These are phyloP conservation scores for Micromussa lordhowensis DNA, from an alignment of 92 coral and sea anemone genomes.

Conservation along the genomic window DNA sequence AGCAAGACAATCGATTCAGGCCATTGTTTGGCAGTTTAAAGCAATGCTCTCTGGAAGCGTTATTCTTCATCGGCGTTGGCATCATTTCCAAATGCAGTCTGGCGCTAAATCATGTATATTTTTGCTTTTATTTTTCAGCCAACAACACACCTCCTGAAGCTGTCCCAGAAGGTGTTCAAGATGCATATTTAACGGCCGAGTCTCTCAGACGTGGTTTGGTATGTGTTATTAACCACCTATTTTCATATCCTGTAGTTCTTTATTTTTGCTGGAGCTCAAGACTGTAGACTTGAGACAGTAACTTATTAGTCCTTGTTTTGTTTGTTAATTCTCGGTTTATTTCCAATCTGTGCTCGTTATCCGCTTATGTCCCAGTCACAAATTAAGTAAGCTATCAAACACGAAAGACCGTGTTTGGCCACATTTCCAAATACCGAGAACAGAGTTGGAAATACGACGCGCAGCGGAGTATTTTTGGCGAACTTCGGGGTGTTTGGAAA, in stretches of 20 bases:
- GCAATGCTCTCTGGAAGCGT: background rate
- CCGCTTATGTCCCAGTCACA: too few relatives aligned
- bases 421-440: too few relatives aligned
- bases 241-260: background rate
- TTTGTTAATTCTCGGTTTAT: too few relatives aligned
- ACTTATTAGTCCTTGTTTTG: too few relatives aligned
- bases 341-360: too few relatives aligned
- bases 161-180: conserved; percentile 88
- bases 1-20: background rate
- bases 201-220: conserved; percentile 92
- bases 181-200: conserved; percentile 92
- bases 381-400: too few relatives aligned
- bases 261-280: background rate
- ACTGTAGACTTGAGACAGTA: too few relatives aligned
- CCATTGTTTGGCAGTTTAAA: background rate
- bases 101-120: background rate
- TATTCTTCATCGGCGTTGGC: background rate
- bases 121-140: conserved; percentile 57
- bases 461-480: too few relatives aligned
- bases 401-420: too few relatives aligned
- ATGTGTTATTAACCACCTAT: background rate
- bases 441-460: too few relatives aligned
- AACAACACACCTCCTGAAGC: conserved; percentile 91
- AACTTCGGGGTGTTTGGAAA: too few relatives aligned
- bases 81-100: background rate